Percentiles rank a stretch among this genome's conserved stretches.
phyloP scores from a whole-genome alignment of 2,797 vertebrate species.

The Myotis findleyi region DNA sequence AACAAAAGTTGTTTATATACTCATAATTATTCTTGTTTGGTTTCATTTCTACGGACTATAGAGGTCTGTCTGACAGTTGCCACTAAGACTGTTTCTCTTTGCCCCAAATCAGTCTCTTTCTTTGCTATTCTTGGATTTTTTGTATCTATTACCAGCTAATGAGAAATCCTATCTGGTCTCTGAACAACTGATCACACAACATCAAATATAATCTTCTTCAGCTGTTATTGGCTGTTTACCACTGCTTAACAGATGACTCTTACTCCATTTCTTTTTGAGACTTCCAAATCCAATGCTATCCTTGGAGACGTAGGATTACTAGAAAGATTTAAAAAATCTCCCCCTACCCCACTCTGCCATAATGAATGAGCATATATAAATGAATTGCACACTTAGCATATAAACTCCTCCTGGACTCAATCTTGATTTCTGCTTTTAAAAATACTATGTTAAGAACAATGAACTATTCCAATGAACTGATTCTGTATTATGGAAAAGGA shows the following conservation, averaged over 20 bases:
- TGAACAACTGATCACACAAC: background rate
- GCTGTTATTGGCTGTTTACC: background rate
- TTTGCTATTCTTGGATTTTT: conserved; percentile 17
- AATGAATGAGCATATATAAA: background rate
- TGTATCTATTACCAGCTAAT: background rate
- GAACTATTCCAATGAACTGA: conserved; percentile 2
- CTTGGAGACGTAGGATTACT: background rate
- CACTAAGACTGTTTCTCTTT: background rate
- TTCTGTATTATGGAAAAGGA: background rate
- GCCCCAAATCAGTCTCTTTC: background rate
- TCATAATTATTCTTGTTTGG: background rate
- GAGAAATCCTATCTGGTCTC: background rate
- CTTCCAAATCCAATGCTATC: background rate
- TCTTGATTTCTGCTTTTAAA: conserved; percentile 13
- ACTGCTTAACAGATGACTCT: background rate
- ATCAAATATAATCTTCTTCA: background rate
- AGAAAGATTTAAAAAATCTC: background rate
- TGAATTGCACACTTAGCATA: background rate
- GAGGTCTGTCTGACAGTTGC: background rate
- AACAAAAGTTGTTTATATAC: conserved; percentile 9
- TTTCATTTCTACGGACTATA: background rate
- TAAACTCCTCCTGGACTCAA: background rate
- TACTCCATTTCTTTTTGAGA: background rate
- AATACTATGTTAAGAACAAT: conserved; percentile 14
- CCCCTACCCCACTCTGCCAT: background rate